These are phyloP conservation scores for silkworm (Bombyx mori) DNA, from an alignment of 1,140 invertebrate species.

Conservation along the genomic window ASM3026992v2 NC_085116.1:5577001-5577500, in stretches of 20 bases:
- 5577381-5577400: no score
- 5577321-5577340: no score
- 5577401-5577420: no score
- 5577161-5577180: constrained; percentile 77
- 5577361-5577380: no score
- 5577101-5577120: constrained; percentile 80
- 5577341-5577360: no score
- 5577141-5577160: constrained; percentile 84
- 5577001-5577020: constrained; percentile 46
- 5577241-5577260: no score
- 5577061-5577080: constrained; percentile 5
- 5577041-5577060: constrained; percentile 22
- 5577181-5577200: constrained; percentile 23
- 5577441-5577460: constrained; percentile 23
- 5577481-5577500: constrained; percentile 56
- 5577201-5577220: not conserved
- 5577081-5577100: constrained; percentile 79
- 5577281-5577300: no score
- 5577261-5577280: no score
- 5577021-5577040: constrained; percentile 49
- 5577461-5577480: constrained; percentile 25
- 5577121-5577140: constrained; percentile 74
- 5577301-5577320: no score
- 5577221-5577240: not conserved
- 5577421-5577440: constrained; percentile 26